Percentiles rank a stretch among this genome's conserved stretches.
These are phyloP conservation scores for Agrilus planipennis DNA, from an alignment of 1,140 invertebrate species.

Conservation along the genomic window DNA sequence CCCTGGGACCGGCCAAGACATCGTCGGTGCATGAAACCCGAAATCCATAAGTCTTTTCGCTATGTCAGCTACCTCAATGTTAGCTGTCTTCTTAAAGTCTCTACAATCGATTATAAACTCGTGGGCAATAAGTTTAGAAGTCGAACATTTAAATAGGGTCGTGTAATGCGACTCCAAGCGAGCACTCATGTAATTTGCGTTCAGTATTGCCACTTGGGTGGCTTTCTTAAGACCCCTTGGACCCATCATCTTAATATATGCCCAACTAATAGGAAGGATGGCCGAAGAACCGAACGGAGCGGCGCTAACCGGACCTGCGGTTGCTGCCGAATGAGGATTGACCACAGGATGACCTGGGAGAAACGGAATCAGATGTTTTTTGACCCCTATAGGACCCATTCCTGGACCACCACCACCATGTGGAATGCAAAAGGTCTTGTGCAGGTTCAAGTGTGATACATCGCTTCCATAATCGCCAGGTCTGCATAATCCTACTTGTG, in stretches of 20 bases:
- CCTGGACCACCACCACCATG: slow-evolving; percentile 84
- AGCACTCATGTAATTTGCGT: slow-evolving; percentile 98
- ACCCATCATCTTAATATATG: slow-evolving; percentile 99
- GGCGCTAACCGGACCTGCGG: slow-evolving; percentile 79
- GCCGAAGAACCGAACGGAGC: slow-evolving; percentile 92
- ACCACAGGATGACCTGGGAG: slow-evolving; percentile 88
- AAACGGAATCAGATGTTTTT: slow-evolving; percentile 86
- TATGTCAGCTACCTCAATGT: slow-evolving; percentile 93
- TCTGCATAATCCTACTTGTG: slow-evolving; percentile 92
- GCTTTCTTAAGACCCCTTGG: slow-evolving; percentile 76
- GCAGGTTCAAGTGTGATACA: slow-evolving; percentile 94
- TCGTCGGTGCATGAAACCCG: slow-evolving; percentile 96
- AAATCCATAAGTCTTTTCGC: slow-evolving; percentile 98
- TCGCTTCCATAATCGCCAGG: slow-evolving; percentile 98
- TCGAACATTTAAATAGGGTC: slow-evolving; percentile 75
- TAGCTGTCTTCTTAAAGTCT: slow-evolving; percentile 89
- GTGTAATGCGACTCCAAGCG: slow-evolving; percentile 79
- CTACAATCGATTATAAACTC: slow-evolving; percentile 96
- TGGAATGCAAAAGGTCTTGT: slow-evolving; percentile 95
- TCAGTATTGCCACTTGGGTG: slow-evolving; percentile 94
- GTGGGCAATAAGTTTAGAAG: slow-evolving; percentile 79
- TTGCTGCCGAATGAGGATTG: slow-evolving; percentile 53
- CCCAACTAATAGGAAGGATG: slow-evolving; percentile 98
- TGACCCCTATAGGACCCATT: slow-evolving; percentile 95
- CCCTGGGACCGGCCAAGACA: slow-evolving; percentile 95